Evolutionary conservation across 2,888 invertebrate species (phyloP), one percentile per base, ranked within the genome.

Genomic region (Periphyllus acericola): DNA sequence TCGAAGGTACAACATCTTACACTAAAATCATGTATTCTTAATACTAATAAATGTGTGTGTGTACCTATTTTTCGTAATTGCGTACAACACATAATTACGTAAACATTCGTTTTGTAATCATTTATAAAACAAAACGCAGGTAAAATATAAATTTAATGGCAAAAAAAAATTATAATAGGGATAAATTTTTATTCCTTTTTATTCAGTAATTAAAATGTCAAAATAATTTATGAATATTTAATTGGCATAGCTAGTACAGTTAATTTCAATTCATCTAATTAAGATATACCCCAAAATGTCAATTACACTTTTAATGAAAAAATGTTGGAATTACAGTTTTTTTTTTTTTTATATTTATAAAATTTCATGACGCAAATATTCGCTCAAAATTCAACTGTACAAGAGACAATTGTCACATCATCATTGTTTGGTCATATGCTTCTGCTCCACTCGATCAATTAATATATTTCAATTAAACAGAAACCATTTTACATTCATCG

Each of bases 401-500:
- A 71, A 71, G 14, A 32, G 71, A 36, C 36, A 80, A 80, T 80
- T 66, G 60, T 36, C 36, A 66, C n/a, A 80, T 34, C n/a, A 80
- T 34, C 60, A 36, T 60, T 36, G 9, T 60, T 80, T 32, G 71
- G 29, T 71, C 71, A 29, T 71, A 36, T n/a, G 46, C 6, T 68
- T 82, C 11, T 46, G 71, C 68, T 71, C 40, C 46, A 32, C 46
- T 36, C 46, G 71, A 82, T 82, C 71, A 82, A 71, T 82, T 71
- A 71, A 82, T 71, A 71, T 25, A 82, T 71, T 82, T 82, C 32
- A 82, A 82, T 82, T 82, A 82, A 81, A 40, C 80, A 40, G 66
- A 66, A 81, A 81, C 68, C 68, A 68, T 66, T 79, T 80, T 40
- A 80, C 66, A 81, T 29, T 81, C 55, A 17, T 79, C 14, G 55